Evolutionary conservation across 2,888 invertebrate species (phyloP).

Genomic region (Pseudococcus viburni): DNA sequence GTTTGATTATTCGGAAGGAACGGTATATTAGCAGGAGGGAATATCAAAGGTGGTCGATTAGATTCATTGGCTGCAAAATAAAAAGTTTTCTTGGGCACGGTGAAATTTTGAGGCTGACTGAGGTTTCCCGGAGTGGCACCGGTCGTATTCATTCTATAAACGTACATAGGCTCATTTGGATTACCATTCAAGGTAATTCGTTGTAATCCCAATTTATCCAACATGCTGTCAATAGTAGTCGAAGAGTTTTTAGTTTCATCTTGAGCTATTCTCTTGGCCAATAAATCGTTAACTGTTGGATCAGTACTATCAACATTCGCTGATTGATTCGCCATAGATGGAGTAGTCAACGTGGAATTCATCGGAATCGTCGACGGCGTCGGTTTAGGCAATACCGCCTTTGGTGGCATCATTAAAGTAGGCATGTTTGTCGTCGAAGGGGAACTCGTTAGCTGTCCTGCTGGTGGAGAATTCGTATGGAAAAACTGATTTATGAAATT

Average conservation of each 20-base stretch:
- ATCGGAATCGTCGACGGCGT: neutral
- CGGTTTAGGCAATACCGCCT: neutral
- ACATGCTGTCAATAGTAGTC: neutral
- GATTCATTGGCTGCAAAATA: neutral
- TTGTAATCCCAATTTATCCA: neutral
- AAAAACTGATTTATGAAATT: neutral
- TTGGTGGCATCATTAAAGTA: neutral
- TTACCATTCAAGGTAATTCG: neutral
- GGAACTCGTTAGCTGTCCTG: neutral
- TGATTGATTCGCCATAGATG: neutral
- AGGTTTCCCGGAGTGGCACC: neutral
- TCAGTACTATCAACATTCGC: too few species aligned
- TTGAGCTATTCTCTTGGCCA: conserved; percentile 41
- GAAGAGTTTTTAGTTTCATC: neutral
- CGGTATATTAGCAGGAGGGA: neutral
- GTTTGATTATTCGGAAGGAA: neutral
- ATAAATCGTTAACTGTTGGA: neutral
- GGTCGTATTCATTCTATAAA: neutral
- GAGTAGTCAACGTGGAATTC: neutral
- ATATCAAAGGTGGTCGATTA: neutral
- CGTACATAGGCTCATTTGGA: neutral
- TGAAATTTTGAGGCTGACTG: neutral
- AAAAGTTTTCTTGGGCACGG: neutral
- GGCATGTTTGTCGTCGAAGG: neutral
- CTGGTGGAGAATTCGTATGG: neutral